Evolutionary conservation across 2,797 vertebrate genomes (phyloP), one percentile per base, ranked within the genome.

Genomic region (Thripadectes ignobilis): DNA sequence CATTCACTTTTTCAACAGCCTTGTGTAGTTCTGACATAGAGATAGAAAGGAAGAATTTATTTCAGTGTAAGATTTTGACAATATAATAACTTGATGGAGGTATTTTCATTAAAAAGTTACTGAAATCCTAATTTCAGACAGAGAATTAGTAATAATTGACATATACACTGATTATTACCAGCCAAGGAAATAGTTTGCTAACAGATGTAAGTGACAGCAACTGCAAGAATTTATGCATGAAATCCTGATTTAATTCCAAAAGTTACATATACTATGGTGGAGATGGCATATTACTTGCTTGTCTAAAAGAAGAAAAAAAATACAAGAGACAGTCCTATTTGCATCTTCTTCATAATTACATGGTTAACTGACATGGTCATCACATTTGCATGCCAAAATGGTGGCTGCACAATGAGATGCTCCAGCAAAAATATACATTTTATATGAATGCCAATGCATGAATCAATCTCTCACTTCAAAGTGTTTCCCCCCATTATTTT

Each of bases 381-480:
- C 32, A 29, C 32, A 46, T 17, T 5, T 38, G 80, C 65, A 85
- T 0, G 24, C 49, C 62, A 46, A 82, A 95, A 88, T 3, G 17
- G 65, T 83, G 75, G 57, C 67, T 63, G 72, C 38, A 10, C 61
- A 92, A 75, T 49, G 46, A 93, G 87, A 54, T 79, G 72, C 24
- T 86, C 82, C 76, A 79, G 91, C 55, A 92, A 93, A 94, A 95
- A 46, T 49, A 79, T 4, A 4, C 67, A 30, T 88, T 92, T 74
- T 82, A 83, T 93, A 4, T 62, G 62, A 85, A 72, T 94, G 54
- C 38, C 71, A 58, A 61, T 46, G 26, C 29, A 36, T 48, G 39
- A 87, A 78, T 71, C 84, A 34, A 7, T 94, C 84, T 62, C 63
- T 69, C 81, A 76, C 83, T 93, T 93, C 71, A 92, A 85, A 92